phyloP scores from a whole-genome alignment of 92 coral and sea anemone genomes.

The Porites rus region DNA sequence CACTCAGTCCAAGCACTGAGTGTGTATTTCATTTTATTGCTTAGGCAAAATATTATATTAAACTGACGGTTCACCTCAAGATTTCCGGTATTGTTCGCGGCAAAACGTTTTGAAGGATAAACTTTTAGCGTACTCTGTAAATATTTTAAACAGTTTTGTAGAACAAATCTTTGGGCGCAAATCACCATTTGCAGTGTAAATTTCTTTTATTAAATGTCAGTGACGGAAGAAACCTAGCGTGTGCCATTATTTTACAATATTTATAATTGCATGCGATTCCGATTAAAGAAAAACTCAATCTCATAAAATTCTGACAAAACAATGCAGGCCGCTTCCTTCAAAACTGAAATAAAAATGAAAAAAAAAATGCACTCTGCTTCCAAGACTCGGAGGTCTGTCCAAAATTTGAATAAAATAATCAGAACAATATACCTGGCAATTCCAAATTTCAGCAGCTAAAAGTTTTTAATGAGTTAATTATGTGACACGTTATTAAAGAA shows the following conservation, averaged over 20 bases:
- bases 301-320: neutral
- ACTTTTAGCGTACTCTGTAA: neutral
- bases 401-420: neutral
- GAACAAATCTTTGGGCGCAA: neutral
- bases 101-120: neutral
- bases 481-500: conserved; percentile 4
- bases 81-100: neutral
- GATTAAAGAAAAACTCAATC: conserved; percentile 11
- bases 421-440: neutral
- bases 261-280: neutral
- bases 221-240: neutral
- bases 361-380: conserved; percentile 6
- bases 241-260: neutral
- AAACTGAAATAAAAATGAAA: neutral
- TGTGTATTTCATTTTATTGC: neutral
- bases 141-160: neutral
- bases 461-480: conserved; percentile 37
- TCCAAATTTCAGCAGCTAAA: conserved; percentile 15
- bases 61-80: neutral
- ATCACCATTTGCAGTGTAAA: neutral
- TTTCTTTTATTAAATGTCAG: neutral
- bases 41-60: neutral
- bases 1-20: neutral
- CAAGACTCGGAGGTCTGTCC: neutral
- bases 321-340: conserved; percentile 6